Evolutionary conservation across 2,797 vertebrate species (phyloP).

Genomic region (Antrozous pallidus): DNA sequence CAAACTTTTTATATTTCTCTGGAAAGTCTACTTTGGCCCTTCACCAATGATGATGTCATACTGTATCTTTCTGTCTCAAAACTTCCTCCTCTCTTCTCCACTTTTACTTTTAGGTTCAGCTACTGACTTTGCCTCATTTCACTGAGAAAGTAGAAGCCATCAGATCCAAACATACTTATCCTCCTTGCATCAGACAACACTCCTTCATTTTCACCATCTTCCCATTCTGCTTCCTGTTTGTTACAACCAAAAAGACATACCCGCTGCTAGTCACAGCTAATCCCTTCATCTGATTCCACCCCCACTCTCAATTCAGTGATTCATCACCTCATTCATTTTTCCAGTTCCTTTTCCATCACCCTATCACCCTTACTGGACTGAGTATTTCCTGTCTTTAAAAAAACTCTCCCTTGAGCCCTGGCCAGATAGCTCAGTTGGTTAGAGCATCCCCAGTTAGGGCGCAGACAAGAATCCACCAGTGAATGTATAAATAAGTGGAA

Average conservation of each 20-base stretch:
- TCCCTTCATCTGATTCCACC: neutral
- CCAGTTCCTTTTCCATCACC: neutral
- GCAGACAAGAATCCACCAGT: neutral
- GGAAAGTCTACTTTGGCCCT: neutral
- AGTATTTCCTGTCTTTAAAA: neutral
- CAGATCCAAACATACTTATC: neutral
- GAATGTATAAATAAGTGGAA: neutral
- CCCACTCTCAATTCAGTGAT: neutral
- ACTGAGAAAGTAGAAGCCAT: neutral
- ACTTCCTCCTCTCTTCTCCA: neutral
- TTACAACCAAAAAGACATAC: neutral
- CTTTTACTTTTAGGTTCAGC: neutral
- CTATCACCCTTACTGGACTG: neutral
- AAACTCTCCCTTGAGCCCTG: neutral
- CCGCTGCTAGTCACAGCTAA: neutral
- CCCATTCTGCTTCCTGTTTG: neutral
- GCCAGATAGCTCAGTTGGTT: neutral
- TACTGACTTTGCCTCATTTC: neutral
- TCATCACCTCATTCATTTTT: neutral
- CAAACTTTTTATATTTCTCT: neutral
- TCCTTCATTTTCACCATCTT: neutral
- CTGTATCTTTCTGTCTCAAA: neutral
- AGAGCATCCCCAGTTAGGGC: neutral
- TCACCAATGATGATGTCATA: neutral
- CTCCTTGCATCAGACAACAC: neutral